phyloP scores from a whole-genome alignment of 2,888 invertebrate genomes.

The Helleia helle region DNA sequence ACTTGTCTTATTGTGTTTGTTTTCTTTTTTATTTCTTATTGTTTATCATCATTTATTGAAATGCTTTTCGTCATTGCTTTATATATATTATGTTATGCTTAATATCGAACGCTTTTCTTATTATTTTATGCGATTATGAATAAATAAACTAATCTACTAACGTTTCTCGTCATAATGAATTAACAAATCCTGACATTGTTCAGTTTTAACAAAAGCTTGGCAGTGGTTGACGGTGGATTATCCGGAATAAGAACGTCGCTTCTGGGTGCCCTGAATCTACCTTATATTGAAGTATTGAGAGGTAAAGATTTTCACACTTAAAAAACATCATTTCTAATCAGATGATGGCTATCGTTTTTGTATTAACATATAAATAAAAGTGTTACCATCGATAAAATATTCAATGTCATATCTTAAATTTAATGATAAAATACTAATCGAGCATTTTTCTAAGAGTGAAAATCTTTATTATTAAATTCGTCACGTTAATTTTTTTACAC shows the following conservation, averaged over 20 bases:
- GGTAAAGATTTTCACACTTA: conserved; percentile 17
- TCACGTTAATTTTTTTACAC: no score
- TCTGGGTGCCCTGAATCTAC: conserved; percentile 57
- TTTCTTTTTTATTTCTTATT: conserved; percentile 8
- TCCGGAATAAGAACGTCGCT: conserved; percentile 34
- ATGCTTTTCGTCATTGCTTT: conserved; percentile 9
- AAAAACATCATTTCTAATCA: conserved; percentile 2
- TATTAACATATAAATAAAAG: no score
- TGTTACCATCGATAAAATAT: no score
- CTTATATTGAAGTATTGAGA: conserved; percentile 26
- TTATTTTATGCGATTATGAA: background rate
- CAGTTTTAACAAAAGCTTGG: conserved; percentile 29
- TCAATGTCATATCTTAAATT: no score
- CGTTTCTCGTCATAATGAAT: conserved; percentile 8
- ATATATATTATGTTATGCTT: no score
- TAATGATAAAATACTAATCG: no score
- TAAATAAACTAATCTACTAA: conserved; percentile 9
- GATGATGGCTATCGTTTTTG: no score
- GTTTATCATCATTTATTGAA: conserved; percentile 18
- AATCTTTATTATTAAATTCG: no score
- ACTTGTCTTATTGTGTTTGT: conserved; percentile 5
- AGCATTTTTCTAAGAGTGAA: no score
- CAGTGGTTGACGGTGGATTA: conserved; percentile 51
- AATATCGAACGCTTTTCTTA: conserved; percentile 6
- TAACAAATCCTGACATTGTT: conserved; percentile 18